Evolutionary conservation across 1,140 invertebrate genomes (phyloP).

Genomic region (Cylas formicarius): DNA sequence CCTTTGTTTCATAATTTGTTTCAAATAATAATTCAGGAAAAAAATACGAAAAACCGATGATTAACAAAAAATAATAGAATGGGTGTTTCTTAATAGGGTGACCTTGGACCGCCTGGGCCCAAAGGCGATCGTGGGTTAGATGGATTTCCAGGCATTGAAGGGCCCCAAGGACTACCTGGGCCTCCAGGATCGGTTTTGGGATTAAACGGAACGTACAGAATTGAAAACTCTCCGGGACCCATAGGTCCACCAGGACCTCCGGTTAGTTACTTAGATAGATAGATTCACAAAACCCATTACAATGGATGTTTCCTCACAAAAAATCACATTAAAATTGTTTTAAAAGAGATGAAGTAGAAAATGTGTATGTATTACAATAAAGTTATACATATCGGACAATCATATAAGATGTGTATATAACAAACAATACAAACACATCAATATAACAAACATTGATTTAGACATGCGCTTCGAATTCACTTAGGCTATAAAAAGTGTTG

Average conservation of each 20-base stretch:
- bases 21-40: too few relatives aligned
- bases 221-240: constrained; percentile 27
- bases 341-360: too few relatives aligned
- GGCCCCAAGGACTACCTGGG: constrained; percentile 26
- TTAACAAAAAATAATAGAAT: constrained; percentile 1
- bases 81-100: constrained; percentile 29
- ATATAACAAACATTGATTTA: too few relatives aligned
- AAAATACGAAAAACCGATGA: constrained; percentile 1
- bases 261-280: constrained; percentile 7
- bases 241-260: constrained; percentile 24
- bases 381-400: too few relatives aligned
- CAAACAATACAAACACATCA: too few relatives aligned
- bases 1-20: constrained; percentile 5
- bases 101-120: constrained; percentile 26
- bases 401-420: too few relatives aligned
- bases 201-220: constrained; percentile 11
- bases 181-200: constrained; percentile 20
- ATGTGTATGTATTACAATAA: too few relatives aligned
- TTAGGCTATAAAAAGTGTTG: too few relatives aligned
- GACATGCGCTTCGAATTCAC: too few relatives aligned
- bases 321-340: too few relatives aligned
- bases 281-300: too few relatives aligned
- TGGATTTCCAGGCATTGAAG: constrained; percentile 30
- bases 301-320: too few relatives aligned
- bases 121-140: constrained; percentile 37